Percentiles rank a stretch among this genome's conserved stretches.
phyloP scores from a whole-genome alignment of 1,140 invertebrate genomes.

The Sesamia nonagrioides region DNA sequence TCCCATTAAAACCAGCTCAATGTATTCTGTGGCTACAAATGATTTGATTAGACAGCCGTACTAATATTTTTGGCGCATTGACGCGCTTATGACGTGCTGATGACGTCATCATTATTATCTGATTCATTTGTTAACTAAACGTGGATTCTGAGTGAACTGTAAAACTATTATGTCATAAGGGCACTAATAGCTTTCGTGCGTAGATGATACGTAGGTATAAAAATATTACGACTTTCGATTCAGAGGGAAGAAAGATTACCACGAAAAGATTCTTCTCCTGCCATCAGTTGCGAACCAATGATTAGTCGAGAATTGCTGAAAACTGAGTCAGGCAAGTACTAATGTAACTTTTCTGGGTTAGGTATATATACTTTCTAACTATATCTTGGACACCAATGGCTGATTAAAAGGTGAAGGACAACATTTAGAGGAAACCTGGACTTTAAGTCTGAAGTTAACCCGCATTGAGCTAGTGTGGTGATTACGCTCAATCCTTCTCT shows the following conservation, averaged over 20 bases:
- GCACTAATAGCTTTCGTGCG: slow-evolving; percentile 27
- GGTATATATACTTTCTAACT: too few relatives aligned
- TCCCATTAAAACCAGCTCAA: neutral
- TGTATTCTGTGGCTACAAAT: slow-evolving; percentile 50
- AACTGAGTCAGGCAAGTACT: too few relatives aligned
- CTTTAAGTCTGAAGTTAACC: too few relatives aligned
- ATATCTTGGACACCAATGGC: too few relatives aligned
- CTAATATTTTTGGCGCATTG: slow-evolving; percentile 68
- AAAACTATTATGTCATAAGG: slow-evolving; percentile 44
- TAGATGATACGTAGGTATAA: neutral
- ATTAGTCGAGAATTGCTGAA: too few relatives aligned
- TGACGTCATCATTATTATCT: slow-evolving; percentile 53
- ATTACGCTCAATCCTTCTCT: too few relatives aligned
- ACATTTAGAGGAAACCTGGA: too few relatives aligned
- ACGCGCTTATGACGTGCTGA: slow-evolving; percentile 19
- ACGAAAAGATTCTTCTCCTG: too few relatives aligned
- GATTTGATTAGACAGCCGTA: slow-evolving; percentile 73
- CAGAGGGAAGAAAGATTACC: neutral
- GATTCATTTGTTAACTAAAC: slow-evolving; percentile 45
- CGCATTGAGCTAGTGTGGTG: too few relatives aligned
- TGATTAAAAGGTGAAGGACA: too few relatives aligned
- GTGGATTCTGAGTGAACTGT: slow-evolving; percentile 11
- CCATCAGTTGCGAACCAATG: too few relatives aligned
- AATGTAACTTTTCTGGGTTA: too few relatives aligned
- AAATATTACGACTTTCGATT: neutral